Evolutionary conservation across 1,140 invertebrate species (phyloP).

Genomic region (Caenorhabditis tropicalis): DNA sequence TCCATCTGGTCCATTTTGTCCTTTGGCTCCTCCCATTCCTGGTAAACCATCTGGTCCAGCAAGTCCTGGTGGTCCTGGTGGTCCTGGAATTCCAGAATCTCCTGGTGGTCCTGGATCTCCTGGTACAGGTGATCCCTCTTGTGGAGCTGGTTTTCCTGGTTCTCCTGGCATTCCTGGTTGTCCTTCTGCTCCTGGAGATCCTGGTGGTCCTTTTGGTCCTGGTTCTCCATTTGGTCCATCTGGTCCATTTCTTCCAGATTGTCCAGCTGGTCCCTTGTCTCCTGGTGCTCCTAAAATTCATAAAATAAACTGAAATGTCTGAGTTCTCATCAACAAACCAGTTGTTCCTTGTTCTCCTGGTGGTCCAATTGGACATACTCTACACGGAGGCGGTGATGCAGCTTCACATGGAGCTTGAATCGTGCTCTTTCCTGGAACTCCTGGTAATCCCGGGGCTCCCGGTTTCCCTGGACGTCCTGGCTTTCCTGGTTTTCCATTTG

Average conservation of each 20-base stretch:
- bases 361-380: conserved; percentile 6
- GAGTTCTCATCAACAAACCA: too few relatives aligned
- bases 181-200: conserved; percentile 22
- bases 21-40: conserved; percentile 26
- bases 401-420: conserved; percentile 17
- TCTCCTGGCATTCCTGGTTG: conserved; percentile 38
- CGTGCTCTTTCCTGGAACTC: conserved; percentile 18
- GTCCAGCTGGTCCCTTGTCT: conserved; percentile 23
- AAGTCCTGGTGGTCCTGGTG: conserved; percentile 25
- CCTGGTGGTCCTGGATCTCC: conserved; percentile 36
- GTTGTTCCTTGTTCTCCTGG: conserved; percentile 15
- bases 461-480: conserved; percentile 56
- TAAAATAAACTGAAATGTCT: too few relatives aligned
- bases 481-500: conserved; percentile 57
- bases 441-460: conserved; percentile 46
- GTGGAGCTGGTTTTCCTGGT: conserved; percentile 26
- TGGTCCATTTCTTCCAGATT: background rate
- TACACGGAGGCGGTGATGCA: conserved; percentile 13
- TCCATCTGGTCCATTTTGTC: conserved; percentile 20
- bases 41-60: conserved; percentile 24
- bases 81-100: conserved; percentile 40
- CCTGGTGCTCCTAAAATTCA: conserved; percentile 2
- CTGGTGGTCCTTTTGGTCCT: conserved; percentile 38
- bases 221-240: conserved; percentile 30
- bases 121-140: conserved; percentile 29